These are phyloP conservation scores for Conops quadrifasciatus DNA, from an alignment of 2,888 invertebrate species.

Conservation along the genomic window DNA sequence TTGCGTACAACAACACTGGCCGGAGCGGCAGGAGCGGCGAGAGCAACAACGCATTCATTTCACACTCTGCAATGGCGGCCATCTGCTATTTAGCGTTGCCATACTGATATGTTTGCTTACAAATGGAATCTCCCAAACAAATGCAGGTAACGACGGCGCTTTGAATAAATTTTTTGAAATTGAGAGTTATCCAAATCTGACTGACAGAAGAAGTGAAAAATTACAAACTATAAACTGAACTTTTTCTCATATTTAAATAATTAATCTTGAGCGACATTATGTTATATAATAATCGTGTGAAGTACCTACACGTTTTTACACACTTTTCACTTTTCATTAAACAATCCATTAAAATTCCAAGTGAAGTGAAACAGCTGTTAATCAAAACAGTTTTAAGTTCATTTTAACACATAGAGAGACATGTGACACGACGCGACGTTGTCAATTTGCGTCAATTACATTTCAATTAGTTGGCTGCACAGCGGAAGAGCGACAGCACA, in stretches of 20 bases:
- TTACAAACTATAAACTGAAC: too few species aligned
- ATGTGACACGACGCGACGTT: slow-evolving; percentile 19
- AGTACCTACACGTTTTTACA: too few species aligned
- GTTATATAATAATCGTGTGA: too few species aligned
- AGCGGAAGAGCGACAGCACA: too few species aligned
- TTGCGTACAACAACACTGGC: not conserved
- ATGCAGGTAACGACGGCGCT: slow-evolving; percentile 52
- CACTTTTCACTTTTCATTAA: not conserved
- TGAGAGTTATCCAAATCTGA: too few species aligned
- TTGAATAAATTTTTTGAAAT: too few species aligned
- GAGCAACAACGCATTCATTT: slow-evolving; percentile 41
- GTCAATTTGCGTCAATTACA: slow-evolving; percentile 31
- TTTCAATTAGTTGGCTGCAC: slow-evolving; percentile 24
- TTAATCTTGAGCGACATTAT: too few species aligned
- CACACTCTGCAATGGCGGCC: slow-evolving; percentile 28
- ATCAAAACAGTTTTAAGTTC: not conserved
- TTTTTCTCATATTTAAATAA: too few species aligned
- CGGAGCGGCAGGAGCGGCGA: slow-evolving; percentile 41
- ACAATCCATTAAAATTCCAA: not conserved
- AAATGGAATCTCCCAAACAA: slow-evolving; percentile 47
- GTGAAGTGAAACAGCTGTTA: not conserved
- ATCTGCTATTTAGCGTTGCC: slow-evolving; percentile 48
- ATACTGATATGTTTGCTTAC: slow-evolving; percentile 52
- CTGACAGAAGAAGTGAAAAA: too few species aligned
- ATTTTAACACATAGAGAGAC: slow-evolving; percentile 9